phyloP scores from a whole-genome alignment of 1,140 invertebrate species.

The Limonius californicus region DNA sequence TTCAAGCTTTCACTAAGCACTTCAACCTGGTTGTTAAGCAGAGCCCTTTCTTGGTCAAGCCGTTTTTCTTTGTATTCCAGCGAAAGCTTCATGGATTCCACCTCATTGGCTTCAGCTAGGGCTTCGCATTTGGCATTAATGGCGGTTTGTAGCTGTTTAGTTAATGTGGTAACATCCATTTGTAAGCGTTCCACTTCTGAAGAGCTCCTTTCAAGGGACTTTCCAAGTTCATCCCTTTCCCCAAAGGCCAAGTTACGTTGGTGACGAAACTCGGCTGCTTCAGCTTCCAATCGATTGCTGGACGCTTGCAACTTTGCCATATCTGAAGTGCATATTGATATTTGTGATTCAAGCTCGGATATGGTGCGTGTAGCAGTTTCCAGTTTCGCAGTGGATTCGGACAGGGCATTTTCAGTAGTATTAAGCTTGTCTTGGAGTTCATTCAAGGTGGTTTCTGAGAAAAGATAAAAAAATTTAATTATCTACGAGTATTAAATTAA shows the following conservation, averaged over 20 bases:
- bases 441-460: slow-evolving; percentile 56
- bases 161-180: slow-evolving; percentile 58
- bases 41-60: slow-evolving; percentile 72
- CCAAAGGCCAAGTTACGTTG: slow-evolving; percentile 63
- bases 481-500: slow-evolving; percentile 18
- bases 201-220: slow-evolving; percentile 65
- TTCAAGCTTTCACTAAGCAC: slow-evolving; percentile 72
- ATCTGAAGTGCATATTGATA: slow-evolving; percentile 58
- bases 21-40: slow-evolving; percentile 72
- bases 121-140: slow-evolving; percentile 79
- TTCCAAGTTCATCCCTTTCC: slow-evolving; percentile 66
- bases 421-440: slow-evolving; percentile 56
- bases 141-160: slow-evolving; percentile 63
- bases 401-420: slow-evolving; percentile 57
- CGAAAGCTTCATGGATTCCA: slow-evolving; percentile 71
- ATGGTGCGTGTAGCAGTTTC: slow-evolving; percentile 59
- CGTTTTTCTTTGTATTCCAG: slow-evolving; percentile 77
- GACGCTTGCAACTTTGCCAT: slow-evolving; percentile 60
- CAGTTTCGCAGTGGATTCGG: slow-evolving; percentile 60
- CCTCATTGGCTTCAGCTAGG: slow-evolving; percentile 72
- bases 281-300: slow-evolving; percentile 53
- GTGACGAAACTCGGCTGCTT: slow-evolving; percentile 52
- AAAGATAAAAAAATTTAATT: slow-evolving; percentile 17
- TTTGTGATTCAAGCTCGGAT: slow-evolving; percentile 57
- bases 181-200: slow-evolving; percentile 65